Base-by-base conservation (phyloP, 2,888 invertebrate genomes). In the Pyrrhia umbra region DNA sequence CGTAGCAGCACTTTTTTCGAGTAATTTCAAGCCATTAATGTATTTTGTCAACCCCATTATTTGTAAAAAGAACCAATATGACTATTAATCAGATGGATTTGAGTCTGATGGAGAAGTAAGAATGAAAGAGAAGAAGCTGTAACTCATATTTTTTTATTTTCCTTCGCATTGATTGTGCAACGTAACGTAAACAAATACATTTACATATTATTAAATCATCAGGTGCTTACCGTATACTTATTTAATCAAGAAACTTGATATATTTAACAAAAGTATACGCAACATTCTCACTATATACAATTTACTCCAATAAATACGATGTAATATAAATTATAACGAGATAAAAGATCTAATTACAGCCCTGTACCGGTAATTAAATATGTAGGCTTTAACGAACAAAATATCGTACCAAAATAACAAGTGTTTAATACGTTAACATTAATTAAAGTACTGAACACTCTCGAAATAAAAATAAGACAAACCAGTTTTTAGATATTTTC, bases 401-500 rank as follows among this genome's bases (percentile, higher is more conserved):
- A 43, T 42, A 56, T 40, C 60, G 45, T 2, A 15, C n/a, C 27
- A 37, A 54, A 58, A 52, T 52, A 56, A 55, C 45, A 10, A 37
- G 18, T 30, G 34, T 46, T 50, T 52, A 72, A 67, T 71, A 50
- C 52, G 16, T 43, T 55, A 42, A 15, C 52, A 39, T 55, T 68
- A 64, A 64, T 51, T 51, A 61, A 47, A 70, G 60, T 30, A 16
- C 9, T 39, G 30, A 56, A 42, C 47, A 30, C 42, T 56, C 47
- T 49, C 43, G 42, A 34, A 34, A 34, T n/a, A n/a, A 30, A 68
- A 79, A 71, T 74, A 75, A 76, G 75, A 71, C 75, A 77, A 81
- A 79, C 72, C 63, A 72, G 63, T 67, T 74, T 62, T 55, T 67
- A 68, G 78, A 76, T 72, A 68, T 69, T 76, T 75, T 80, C 68